phyloP scores from a whole-genome alignment of 1,140 invertebrate genomes.

The Drosophila dunni region DNA sequence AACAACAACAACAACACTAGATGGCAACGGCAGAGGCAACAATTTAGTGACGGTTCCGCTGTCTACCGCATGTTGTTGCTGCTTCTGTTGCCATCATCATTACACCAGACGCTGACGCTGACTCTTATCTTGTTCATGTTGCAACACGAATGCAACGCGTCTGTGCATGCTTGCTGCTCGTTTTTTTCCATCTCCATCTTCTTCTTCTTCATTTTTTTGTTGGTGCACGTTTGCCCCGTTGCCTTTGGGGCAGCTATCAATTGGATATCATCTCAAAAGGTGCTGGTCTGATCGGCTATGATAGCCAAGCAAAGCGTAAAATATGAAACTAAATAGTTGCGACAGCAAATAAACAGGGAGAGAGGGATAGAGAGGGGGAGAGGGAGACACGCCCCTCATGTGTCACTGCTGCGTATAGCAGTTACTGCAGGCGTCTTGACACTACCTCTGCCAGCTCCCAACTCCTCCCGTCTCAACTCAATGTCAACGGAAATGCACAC shows the following conservation, averaged over 20 bases:
- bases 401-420: slow-evolving; percentile 4
- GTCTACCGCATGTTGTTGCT: slow-evolving; percentile 24
- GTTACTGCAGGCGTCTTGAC: background rate
- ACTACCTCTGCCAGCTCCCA: too few relatives aligned
- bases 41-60: slow-evolving; percentile 42
- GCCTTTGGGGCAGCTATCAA: slow-evolving; percentile 37
- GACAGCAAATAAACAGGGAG: slow-evolving; percentile 38
- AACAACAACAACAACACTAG: background rate
- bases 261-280: slow-evolving; percentile 39
- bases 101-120: background rate
- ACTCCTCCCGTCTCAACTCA: background rate
- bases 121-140: slow-evolving; percentile 44
- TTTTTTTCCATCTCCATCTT: background rate
- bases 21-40: slow-evolving; percentile 29
- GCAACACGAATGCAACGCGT: slow-evolving; percentile 44
- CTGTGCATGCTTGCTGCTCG: slow-evolving; percentile 7
- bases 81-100: slow-evolving; percentile 36
- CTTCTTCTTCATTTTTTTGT: too few relatives aligned
- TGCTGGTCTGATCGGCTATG: slow-evolving; percentile 30
- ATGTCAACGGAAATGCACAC: slow-evolving; percentile 3
- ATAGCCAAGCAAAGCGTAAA: slow-evolving; percentile 33
- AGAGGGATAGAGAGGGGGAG: too few relatives aligned
- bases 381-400: background rate
- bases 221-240: background rate
- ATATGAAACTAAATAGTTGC: slow-evolving; percentile 30